Percentiles rank a stretch among this genome's conserved stretches.
phyloP scores from a whole-genome alignment of 2,113 vertebrate genomes.

The Corynorhinus townsendii region DNA sequence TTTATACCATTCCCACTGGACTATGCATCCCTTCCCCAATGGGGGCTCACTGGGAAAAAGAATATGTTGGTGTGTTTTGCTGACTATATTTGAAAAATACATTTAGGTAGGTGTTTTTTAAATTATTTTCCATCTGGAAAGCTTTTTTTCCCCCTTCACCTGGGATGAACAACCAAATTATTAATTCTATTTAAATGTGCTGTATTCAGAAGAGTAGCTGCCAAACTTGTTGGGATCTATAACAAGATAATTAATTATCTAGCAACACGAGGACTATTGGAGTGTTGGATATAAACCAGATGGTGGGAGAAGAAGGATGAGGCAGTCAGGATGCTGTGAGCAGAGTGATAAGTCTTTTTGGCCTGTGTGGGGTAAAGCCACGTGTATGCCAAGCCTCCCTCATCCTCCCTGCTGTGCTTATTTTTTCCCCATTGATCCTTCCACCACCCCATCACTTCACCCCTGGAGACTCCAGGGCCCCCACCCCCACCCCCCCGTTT shows the following conservation, averaged over 20 bases:
- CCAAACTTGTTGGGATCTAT: conserved; percentile 35
- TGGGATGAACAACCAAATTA: neutral
- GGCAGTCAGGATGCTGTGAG: conserved; percentile 11
- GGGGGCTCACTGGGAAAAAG: neutral
- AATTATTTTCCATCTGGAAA: conserved; percentile 30
- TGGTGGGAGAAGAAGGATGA: conserved; percentile 55
- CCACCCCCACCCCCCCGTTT: neutral
- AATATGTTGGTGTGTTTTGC: neutral
- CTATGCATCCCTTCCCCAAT: neutral
- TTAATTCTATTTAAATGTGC: conserved; percentile 11
- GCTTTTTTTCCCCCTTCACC: neutral
- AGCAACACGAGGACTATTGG: neutral
- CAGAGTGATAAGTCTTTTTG: neutral
- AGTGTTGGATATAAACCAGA: conserved; percentile 55
- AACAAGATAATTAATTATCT: conserved; percentile 62
- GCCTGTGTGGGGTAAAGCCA: neutral
- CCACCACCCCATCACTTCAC: neutral
- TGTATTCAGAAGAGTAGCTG: conserved; percentile 43
- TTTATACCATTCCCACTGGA: neutral
- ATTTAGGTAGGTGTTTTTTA: neutral
- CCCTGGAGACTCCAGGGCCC: neutral
- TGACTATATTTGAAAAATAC: neutral
- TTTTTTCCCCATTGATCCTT: neutral
- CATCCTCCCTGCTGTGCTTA: neutral
- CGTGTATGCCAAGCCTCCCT: neutral